phyloP scores from a whole-genome alignment of 1,140 invertebrate genomes.

The Brachionus koreanus region DNA sequence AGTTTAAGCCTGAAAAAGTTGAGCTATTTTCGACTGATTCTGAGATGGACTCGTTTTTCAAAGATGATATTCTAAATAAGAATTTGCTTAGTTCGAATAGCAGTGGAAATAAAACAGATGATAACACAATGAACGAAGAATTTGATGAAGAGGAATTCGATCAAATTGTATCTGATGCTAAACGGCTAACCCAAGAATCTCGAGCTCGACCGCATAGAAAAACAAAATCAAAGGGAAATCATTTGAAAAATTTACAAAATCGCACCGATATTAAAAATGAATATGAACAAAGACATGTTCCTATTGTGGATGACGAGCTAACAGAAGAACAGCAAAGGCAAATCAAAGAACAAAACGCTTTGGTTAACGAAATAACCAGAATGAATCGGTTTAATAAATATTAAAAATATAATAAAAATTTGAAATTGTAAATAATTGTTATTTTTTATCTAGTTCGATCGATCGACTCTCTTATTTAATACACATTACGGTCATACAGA shows the following conservation, averaged over 20 bases:
- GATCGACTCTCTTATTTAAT: neutral
- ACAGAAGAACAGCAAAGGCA: conserved; percentile 15
- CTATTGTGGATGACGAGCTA: neutral
- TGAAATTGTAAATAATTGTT: conserved; percentile 5
- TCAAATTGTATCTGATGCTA: conserved; percentile 31
- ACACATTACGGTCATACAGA: neutral
- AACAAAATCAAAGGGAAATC: conserved; percentile 41
- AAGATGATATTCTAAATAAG: conserved; percentile 40
- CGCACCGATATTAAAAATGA: conserved; percentile 45
- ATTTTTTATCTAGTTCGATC: neutral
- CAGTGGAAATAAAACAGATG: conserved; percentile 14
- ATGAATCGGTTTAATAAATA: conserved; percentile 25
- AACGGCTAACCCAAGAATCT: conserved; percentile 7
- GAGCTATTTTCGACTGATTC: conserved; percentile 37
- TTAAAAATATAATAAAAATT: neutral
- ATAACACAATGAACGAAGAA: conserved; percentile 28
- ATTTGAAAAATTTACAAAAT: conserved; percentile 44
- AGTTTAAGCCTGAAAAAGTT: conserved; percentile 6
- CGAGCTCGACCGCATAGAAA: conserved; percentile 8
- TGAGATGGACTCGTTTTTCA: conserved; percentile 43
- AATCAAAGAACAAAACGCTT: neutral
- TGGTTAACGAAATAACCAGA: conserved; percentile 11
- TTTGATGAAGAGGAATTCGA: conserved; percentile 43
- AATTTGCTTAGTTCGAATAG: conserved; percentile 11
- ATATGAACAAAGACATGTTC: conserved; percentile 49